Conservation (phyloP, 2,113 vertebrate species). For the Hyaena hyaena region DNA sequence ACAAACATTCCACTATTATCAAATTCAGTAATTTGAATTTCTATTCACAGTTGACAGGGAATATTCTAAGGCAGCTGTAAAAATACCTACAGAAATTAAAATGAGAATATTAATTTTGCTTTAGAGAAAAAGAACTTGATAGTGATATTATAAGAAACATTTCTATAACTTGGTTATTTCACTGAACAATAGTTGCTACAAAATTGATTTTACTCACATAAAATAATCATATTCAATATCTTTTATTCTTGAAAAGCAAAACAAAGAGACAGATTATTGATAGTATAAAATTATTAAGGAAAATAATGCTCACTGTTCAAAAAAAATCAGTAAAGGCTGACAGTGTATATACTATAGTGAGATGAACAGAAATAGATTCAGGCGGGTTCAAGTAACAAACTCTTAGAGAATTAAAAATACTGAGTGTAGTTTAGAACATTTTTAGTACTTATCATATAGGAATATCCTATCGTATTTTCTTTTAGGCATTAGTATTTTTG, state of each 20-base stretch:
- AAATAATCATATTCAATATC: neutral
- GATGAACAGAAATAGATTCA: neutral
- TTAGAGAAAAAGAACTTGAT: slow-evolving; percentile 24
- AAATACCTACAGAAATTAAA: slow-evolving; percentile 43
- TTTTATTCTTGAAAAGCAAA: slow-evolving; percentile 6
- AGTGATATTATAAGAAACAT: neutral
- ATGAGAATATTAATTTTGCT: slow-evolving; percentile 33
- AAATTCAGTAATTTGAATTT: slow-evolving; percentile 42
- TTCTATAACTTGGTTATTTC: neutral
- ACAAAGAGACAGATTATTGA: neutral
- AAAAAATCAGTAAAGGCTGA: slow-evolving; percentile 17
- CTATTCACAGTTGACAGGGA: neutral
- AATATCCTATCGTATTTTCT: neutral
- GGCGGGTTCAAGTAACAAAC: neutral
- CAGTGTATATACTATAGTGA: neutral
- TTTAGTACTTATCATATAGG: neutral
- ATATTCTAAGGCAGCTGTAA: slow-evolving; percentile 53
- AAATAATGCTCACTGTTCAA: neutral
- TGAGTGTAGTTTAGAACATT: neutral
- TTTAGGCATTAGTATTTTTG: slow-evolving; percentile 5
- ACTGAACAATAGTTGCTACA: neutral
- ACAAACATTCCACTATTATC: slow-evolving; percentile 41
- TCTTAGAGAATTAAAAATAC: neutral
- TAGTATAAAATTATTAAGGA: neutral
- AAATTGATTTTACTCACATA: neutral